phyloP scores from a whole-genome alignment of 2,888 invertebrate genomes.

The Drosophila stalkeri region DNA sequence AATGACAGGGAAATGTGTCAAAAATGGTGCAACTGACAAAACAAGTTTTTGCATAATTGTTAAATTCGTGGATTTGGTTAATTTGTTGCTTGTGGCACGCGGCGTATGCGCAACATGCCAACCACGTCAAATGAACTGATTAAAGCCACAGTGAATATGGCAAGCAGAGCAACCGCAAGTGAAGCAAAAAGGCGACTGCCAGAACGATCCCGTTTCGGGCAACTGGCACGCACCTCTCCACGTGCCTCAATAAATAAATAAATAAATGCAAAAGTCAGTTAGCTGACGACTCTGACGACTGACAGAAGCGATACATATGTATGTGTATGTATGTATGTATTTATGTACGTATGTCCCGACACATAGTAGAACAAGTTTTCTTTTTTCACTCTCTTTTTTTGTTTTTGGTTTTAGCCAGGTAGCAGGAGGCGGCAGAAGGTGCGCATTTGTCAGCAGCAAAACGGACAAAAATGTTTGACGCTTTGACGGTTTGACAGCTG shows the following conservation, averaged over 20 bases:
- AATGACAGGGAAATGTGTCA: conserved; percentile 67
- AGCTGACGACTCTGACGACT: conserved; percentile 47
- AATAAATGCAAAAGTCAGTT: conserved; percentile 71
- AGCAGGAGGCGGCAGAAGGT: conserved; percentile 6
- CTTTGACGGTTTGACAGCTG: conserved; percentile 62
- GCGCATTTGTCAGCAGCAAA: conserved; percentile 69
- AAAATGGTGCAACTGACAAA: conserved; percentile 37
- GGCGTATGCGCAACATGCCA: conserved; percentile 40
- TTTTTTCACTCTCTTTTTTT: neutral
- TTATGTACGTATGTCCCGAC: neutral
- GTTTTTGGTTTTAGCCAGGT: neutral
- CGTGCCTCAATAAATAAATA: conserved; percentile 62
- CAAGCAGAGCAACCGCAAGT: neutral
- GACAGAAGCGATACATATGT: neutral
- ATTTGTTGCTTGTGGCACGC: conserved; percentile 8
- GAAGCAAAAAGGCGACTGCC: neutral
- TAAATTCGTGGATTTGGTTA: conserved; percentile 17
- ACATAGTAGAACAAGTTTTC: conserved; percentile 21
- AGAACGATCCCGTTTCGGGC: neutral
- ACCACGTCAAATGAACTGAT: conserved; percentile 50
- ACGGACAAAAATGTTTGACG: conserved; percentile 66
- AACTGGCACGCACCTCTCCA: conserved; percentile 41
- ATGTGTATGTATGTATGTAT: neutral
- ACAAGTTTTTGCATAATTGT: conserved; percentile 58
- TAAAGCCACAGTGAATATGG: conserved; percentile 38